Evolutionary conservation across 2,888 invertebrate genomes (phyloP).

Genomic region (Drosophila diplacantha): DNA sequence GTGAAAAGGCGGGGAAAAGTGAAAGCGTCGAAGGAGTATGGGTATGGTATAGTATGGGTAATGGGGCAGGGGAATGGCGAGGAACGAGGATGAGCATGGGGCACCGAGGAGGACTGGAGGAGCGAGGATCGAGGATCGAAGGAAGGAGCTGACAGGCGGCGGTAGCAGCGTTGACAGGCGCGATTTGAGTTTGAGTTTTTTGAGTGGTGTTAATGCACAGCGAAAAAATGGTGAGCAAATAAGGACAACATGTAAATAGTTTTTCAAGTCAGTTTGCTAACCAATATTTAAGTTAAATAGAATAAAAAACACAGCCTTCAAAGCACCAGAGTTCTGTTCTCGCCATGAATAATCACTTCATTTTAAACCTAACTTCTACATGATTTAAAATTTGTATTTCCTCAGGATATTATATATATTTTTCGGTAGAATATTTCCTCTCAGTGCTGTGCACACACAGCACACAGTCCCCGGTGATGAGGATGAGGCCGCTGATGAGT

Average conservation of each 20-base stretch:
- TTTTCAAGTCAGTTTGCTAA: no score
- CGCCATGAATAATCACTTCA: no score
- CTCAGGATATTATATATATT: neutral
- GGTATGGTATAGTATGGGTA: no score
- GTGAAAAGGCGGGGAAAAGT: slow-evolving; percentile 53
- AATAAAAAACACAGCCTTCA: neutral
- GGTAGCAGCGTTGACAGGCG: slow-evolving; percentile 55
- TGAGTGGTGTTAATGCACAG: slow-evolving; percentile 5
- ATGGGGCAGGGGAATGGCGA: neutral
- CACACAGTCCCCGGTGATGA: neutral
- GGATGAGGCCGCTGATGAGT: slow-evolving; percentile 17
- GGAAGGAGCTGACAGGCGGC: slow-evolving; percentile 45
- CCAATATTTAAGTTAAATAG: neutral
- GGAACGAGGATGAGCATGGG: slow-evolving; percentile 7
- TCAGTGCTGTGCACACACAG: neutral
- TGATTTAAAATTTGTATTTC: no score
- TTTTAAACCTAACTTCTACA: no score
- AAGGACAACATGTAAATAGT: no score
- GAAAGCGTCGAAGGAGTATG: slow-evolving; percentile 47
- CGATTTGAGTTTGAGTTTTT: slow-evolving; percentile 15
- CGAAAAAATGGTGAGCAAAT: neutral
- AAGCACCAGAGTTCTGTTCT: no score
- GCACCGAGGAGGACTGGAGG: neutral
- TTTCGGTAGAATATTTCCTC: neutral
- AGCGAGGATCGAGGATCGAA: slow-evolving; percentile 8